Conservation (phyloP, 2,888 invertebrate genomes). For the Muschampia plurimacula region DNA sequence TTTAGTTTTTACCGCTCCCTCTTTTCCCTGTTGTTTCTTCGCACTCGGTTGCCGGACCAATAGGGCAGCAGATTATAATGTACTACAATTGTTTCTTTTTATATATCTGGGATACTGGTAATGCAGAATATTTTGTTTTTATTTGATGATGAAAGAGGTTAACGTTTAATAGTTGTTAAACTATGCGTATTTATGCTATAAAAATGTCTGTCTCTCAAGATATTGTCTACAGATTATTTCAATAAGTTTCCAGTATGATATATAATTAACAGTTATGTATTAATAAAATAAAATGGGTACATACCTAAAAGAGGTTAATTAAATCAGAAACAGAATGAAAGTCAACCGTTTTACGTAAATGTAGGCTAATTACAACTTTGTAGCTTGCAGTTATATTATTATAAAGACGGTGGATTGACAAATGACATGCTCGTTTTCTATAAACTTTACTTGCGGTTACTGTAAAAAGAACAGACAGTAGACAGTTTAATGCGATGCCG, state of each 20-base stretch:
- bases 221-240: too few species aligned
- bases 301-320: neutral
- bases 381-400: constrained; percentile 34
- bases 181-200: neutral
- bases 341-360: constrained; percentile 44
- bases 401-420: constrained; percentile 2
- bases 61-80: too few species aligned
- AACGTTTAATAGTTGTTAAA: too few species aligned
- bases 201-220: too few species aligned
- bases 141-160: too few species aligned
- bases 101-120: too few species aligned
- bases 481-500: neutral
- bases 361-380: constrained; percentile 49
- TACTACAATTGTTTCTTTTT: too few species aligned
- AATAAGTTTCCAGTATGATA: neutral
- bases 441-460: constrained; percentile 5
- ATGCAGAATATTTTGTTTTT: too few species aligned
- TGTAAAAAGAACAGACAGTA: neutral
- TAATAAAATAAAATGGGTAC: neutral
- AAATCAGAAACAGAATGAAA: constrained; percentile 16
- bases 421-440: constrained; percentile 8
- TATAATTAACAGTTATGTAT: neutral
- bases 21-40: too few species aligned
- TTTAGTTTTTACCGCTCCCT: too few species aligned
- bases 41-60: too few species aligned